Base-by-base conservation (phyloP, 2,797 vertebrate species). In the Tinamus major region DNA sequence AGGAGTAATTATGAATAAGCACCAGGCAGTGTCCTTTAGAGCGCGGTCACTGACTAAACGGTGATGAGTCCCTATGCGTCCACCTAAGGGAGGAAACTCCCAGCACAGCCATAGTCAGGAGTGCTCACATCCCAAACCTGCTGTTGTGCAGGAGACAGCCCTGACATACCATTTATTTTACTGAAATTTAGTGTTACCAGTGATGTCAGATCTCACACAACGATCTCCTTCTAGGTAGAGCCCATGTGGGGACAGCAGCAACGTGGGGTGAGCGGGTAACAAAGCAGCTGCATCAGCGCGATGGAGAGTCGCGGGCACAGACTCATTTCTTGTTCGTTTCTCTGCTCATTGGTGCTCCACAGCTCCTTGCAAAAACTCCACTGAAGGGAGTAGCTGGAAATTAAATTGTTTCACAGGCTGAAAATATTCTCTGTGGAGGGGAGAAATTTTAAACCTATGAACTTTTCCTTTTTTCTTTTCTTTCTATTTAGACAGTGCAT, bases 321-420 rank as follows among this genome's bases (percentile, higher is more conserved):
- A 93, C 93, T 93, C 87, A 95, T 94, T 94, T 88, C 83, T 81
- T 79, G 64, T 72, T 92, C 84, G 59, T 82, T 95, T 87, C 87
- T 48, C 84, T 56, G 53, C 13, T 79, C 44, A 23, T 29, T 1
- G 1, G 6, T 48, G 56, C 63, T 77, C 91, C 59, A 79, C 87
- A 88, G 64, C 42, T 77, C 62, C 90, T 92, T 51, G 31, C 68
- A 64, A 53, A 95, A 95, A 77, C 88, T 92, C 56, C 49, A 46
- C 1, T 44, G 33, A 74, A 85, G 79, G 91, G 48, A 95, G 91
- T 83, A 87, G 81, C 78, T 69, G 92, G 93, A 95, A 95, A 97
- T 83, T 58, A 76, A 20, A 58, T 31, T 53, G 19, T 62, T 95
- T 92, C 90, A 91, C 95, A 81, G 96, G 92, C 79, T 89, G 80